Percentiles rank a stretch among this genome's conserved stretches.
Conservation (phyloP, 2,797 vertebrate species). For the Xyrichtys novacula region DNA sequence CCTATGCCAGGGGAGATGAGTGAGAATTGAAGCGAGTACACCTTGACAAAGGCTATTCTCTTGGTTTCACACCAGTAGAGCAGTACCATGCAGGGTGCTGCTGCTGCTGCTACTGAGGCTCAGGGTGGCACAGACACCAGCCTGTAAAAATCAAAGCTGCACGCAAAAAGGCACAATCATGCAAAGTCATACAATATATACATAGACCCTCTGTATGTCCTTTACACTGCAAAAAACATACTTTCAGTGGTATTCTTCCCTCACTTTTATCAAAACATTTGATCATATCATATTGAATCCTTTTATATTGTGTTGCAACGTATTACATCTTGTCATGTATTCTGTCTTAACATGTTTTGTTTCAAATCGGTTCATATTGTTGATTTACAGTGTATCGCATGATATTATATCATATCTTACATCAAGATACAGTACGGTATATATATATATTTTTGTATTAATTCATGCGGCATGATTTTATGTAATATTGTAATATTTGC, state of each 20-base stretch:
- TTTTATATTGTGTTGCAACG: too few relatives aligned
- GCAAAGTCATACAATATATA: constrained; percentile 37
- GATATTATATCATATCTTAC: too few relatives aligned
- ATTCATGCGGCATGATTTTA: too few relatives aligned
- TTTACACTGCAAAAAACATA: constrained; percentile 39
- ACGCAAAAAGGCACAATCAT: constrained; percentile 50
- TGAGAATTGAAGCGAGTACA: constrained; percentile 88
- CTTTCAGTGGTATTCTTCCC: neutral
- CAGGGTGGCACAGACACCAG: constrained; percentile 52
- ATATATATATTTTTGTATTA: too few relatives aligned
- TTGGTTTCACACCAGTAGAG: constrained; percentile 82
- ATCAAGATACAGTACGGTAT: too few relatives aligned
- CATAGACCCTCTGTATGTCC: constrained; percentile 19
- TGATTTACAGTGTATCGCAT: too few relatives aligned
- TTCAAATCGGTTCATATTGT: too few relatives aligned
- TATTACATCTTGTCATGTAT: too few relatives aligned
- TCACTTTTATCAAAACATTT: neutral
- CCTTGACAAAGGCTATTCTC: constrained; percentile 84
- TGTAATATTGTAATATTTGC: too few relatives aligned
- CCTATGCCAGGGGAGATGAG: constrained; percentile 85
- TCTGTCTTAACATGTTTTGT: too few relatives aligned
- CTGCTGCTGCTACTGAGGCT: constrained; percentile 60
- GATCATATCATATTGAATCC: too few relatives aligned
- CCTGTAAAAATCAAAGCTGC: constrained; percentile 58
- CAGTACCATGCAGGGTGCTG: constrained; percentile 66